Percentiles rank a stretch among this genome's conserved stretches.
Evolutionary conservation across 1,140 invertebrate genomes (phyloP).

Genomic region (Drosophila nigrodunni): DNA sequence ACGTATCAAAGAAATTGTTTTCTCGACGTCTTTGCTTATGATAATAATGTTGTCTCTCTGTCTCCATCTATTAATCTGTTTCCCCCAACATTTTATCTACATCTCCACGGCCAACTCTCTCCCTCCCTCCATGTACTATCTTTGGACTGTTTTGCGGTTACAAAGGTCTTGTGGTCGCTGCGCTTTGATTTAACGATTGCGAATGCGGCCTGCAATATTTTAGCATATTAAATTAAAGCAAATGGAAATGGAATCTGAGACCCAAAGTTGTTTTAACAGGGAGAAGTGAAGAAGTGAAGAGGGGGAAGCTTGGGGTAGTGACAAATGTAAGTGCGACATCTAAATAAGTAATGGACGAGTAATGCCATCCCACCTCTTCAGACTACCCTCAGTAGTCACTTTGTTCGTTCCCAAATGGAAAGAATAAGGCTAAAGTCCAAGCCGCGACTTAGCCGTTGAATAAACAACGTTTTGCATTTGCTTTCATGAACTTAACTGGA

Average conservation of each 20-base stretch:
- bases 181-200: conserved; percentile 68
- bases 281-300: too few relatives aligned
- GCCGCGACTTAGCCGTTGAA: conserved; percentile 74
- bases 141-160: conserved; percentile 46
- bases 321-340: conserved; percentile 74
- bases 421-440: conserved; percentile 45
- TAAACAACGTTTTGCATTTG: conserved; percentile 78
- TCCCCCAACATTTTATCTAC: not conserved
- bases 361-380: not conserved
- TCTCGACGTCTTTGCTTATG: conserved; percentile 55
- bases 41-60: conserved; percentile 52
- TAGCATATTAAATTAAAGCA: conserved; percentile 81
- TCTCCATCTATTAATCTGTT: conserved; percentile 1
- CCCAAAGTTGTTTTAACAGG: conserved; percentile 1
- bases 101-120: conserved; percentile 7
- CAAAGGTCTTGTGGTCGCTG: conserved; percentile 68
- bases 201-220: conserved; percentile 70
- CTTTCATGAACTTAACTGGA: conserved; percentile 72
- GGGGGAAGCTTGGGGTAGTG: conserved; percentile 42
- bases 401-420: conserved; percentile 36
- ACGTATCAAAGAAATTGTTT: conserved; percentile 18
- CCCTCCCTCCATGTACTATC: conserved; percentile 2
- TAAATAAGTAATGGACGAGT: conserved; percentile 72
- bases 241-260: conserved; percentile 30
- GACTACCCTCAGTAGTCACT: not conserved